A percentile compares a stretch with the other conserved stretches of the same genome.
Evolutionary conservation across 2,113 vertebrate genomes (phyloP).

Genomic region (Delphinus delphis): DNA sequence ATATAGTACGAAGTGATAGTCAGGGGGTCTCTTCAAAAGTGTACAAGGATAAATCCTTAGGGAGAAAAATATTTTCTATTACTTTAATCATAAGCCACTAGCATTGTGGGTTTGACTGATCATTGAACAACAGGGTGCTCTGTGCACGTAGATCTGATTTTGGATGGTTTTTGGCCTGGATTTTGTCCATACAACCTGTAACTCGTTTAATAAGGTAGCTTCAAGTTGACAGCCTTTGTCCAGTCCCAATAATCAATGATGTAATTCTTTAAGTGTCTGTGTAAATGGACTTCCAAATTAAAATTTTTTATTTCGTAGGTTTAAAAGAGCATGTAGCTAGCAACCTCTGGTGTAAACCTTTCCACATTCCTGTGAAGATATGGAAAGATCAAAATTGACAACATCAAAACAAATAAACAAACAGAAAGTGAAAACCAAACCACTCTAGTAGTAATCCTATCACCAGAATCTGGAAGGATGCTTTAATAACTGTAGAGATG

Average conservation of each 20-base stretch:
- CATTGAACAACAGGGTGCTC: background rate
- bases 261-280: background rate
- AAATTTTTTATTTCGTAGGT: background rate
- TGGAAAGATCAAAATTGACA: background rate
- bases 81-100: background rate
- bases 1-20: background rate
- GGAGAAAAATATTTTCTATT: background rate
- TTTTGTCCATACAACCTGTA: background rate
- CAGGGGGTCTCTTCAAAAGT: background rate
- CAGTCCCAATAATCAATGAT: background rate
- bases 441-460: background rate
- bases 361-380: background rate
- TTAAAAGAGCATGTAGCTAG: background rate
- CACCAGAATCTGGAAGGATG: background rate
- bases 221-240: background rate
- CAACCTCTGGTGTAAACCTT: background rate
- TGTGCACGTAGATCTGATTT: background rate
- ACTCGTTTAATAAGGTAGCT: background rate
- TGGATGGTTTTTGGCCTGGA: background rate
- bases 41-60: background rate
- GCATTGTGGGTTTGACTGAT: background rate
- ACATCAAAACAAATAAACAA: background rate
- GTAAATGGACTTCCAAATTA: background rate
- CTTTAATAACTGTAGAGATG: background rate
- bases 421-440: background rate